Percentiles rank a stretch among this genome's conserved stretches.
Evolutionary conservation across 1,140 invertebrate genomes (phyloP).

Genomic region (Chrysomallon squamiferum): DNA sequence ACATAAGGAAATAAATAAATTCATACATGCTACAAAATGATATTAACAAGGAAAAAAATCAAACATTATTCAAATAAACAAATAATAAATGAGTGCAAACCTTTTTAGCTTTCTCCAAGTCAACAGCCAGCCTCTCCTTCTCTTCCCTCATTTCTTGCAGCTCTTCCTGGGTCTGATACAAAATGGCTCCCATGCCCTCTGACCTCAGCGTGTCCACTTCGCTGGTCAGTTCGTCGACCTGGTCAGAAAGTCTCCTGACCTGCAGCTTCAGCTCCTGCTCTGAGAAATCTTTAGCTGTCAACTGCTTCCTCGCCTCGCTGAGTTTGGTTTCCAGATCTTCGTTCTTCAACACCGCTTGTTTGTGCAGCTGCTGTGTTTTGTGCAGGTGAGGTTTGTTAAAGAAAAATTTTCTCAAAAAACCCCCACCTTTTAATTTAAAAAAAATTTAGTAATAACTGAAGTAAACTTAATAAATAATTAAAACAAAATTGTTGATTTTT

Average conservation of each 20-base stretch:
- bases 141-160: conserved; percentile 32
- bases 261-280: conserved; percentile 37
- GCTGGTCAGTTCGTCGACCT: conserved; percentile 25
- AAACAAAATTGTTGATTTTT: too few relatives aligned
- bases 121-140: conserved; percentile 43
- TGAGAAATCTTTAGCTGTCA: conserved; percentile 38
- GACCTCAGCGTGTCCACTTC: conserved; percentile 41
- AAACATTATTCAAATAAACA: too few relatives aligned
- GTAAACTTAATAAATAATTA: too few relatives aligned
- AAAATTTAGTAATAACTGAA: too few relatives aligned
- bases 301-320: conserved; percentile 31
- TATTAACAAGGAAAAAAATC: not conserved
- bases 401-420: too few relatives aligned
- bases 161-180: conserved; percentile 37
- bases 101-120: conserved; percentile 58
- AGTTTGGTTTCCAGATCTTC: conserved; percentile 42
- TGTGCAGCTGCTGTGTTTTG: too few relatives aligned
- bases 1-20: not conserved
- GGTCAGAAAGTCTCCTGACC: conserved; percentile 24
- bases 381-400: too few relatives aligned
- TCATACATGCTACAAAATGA: not conserved
- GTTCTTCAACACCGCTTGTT: conserved; percentile 7
- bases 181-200: conserved; percentile 30
- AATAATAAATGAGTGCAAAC: too few relatives aligned
- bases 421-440: too few relatives aligned